Percentiles rank a stretch among this genome's conserved stretches.
These are phyloP conservation scores for Mirza zaza DNA, from an alignment of 2,113 vertebrate genomes.

Conservation along the genomic window DNA sequence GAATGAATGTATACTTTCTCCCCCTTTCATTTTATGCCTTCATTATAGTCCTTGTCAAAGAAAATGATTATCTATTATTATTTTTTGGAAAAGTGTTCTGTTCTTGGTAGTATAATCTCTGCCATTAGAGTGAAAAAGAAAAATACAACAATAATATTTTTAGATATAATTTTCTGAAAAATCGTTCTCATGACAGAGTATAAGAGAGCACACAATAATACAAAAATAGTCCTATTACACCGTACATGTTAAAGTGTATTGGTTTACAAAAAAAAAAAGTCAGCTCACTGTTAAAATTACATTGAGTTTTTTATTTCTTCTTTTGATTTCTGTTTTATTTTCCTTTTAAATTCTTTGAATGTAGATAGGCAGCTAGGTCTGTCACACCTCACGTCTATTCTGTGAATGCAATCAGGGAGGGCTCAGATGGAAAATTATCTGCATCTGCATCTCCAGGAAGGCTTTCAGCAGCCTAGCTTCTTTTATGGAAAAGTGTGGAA, in stretches of 20 bases:
- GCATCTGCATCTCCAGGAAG: not conserved
- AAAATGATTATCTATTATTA: constrained; percentile 52
- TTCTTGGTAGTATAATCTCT: constrained; percentile 47
- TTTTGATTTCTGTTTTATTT: not conserved
- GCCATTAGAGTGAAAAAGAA: constrained; percentile 23
- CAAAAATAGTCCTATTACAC: constrained; percentile 23
- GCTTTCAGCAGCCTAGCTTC: not conserved
- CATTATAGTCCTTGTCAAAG: constrained; percentile 47
- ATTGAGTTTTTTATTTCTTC: not conserved
- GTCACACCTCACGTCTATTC: not conserved
- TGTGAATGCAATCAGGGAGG: not conserved
- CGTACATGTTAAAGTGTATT: not conserved
- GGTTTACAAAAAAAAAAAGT: not conserved
- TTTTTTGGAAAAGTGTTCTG: not conserved
- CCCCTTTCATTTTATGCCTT: not conserved
- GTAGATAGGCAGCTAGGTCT: not conserved
- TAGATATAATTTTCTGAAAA: constrained; percentile 38
- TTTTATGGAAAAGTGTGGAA: not conserved
- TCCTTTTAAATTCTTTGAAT: not conserved
- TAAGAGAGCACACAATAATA: constrained; percentile 2
- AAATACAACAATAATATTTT: constrained; percentile 41
- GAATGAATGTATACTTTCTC: not conserved
- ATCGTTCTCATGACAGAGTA: not conserved
- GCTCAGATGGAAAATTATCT: not conserved
- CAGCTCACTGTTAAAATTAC: not conserved